phyloP scores from a whole-genome alignment of 2,888 invertebrate species.

The Andrena praecox region DNA sequence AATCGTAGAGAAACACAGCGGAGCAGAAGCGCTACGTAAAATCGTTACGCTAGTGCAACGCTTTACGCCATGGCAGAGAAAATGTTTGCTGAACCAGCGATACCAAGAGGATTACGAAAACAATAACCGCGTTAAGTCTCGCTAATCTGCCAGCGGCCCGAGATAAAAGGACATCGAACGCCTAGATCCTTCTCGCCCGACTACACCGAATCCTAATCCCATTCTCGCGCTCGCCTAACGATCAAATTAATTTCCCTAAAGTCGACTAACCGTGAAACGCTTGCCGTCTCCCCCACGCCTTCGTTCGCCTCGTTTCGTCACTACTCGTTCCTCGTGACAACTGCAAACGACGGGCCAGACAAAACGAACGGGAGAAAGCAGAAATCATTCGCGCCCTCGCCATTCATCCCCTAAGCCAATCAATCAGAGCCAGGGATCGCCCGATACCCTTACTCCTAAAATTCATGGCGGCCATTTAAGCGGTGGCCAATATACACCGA shows the following conservation, averaged over 20 bases:
- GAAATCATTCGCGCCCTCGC: background rate
- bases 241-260: conserved; percentile 65
- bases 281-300: background rate
- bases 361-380: background rate
- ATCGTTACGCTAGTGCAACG: conserved; percentile 12
- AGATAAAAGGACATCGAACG: conserved; percentile 65
- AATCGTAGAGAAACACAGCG: background rate
- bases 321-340: background rate
- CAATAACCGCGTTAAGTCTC: conserved; percentile 69
- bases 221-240: conserved; percentile 60
- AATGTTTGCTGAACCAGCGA: conserved; percentile 53
- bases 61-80: conserved; percentile 24
- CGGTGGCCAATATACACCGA: conserved; percentile 21
- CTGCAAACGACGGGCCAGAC: background rate
- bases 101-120: conserved; percentile 65
- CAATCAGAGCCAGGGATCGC: background rate
- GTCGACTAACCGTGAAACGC: conserved; percentile 55
- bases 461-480: conserved; percentile 3
- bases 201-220: conserved; percentile 62
- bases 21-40: background rate
- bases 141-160: conserved; percentile 61
- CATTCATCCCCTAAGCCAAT: background rate
- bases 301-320: conserved; percentile 17
- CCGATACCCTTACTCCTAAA: background rate
- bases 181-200: conserved; percentile 45